Evolutionary conservation across 2,113 vertebrate species (phyloP).

Genomic region (Pseudopodoces humilis): DNA sequence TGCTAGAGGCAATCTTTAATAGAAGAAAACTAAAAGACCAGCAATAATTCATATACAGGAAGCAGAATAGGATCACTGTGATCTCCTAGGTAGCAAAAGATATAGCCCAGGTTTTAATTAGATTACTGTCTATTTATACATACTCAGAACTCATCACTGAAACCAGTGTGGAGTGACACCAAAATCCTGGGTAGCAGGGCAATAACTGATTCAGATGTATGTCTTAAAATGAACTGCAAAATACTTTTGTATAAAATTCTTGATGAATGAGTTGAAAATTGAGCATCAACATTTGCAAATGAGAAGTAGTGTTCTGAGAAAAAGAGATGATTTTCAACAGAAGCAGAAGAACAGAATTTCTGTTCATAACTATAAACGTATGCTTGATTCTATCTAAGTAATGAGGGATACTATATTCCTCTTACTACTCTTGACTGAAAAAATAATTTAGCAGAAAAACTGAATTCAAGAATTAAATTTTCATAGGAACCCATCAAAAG

Average conservation of each 20-base stretch:
- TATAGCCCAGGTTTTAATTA: background rate
- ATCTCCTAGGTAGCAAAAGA: background rate
- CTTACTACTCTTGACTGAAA: background rate
- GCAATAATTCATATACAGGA: background rate
- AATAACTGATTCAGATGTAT: background rate
- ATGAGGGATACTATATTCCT: background rate
- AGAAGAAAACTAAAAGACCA: background rate
- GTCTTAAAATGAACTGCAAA: background rate
- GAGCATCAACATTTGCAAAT: background rate
- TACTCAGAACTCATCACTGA: background rate
- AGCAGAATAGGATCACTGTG: background rate
- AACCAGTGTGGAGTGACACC: background rate
- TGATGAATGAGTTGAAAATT: background rate
- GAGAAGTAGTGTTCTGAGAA: background rate
- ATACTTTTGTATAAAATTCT: background rate
- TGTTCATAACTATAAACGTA: background rate
- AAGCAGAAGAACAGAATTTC: background rate
- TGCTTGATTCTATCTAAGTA: background rate
- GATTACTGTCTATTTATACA: background rate
- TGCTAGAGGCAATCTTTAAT: background rate
- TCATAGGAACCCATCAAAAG: background rate
- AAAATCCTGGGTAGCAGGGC: background rate
- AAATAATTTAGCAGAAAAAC: constrained; percentile 16
- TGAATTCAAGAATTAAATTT: constrained; percentile 33
- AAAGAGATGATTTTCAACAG: background rate